phyloP scores from a whole-genome alignment of 1,140 invertebrate genomes.

The Trichonephila clavipes region DNA sequence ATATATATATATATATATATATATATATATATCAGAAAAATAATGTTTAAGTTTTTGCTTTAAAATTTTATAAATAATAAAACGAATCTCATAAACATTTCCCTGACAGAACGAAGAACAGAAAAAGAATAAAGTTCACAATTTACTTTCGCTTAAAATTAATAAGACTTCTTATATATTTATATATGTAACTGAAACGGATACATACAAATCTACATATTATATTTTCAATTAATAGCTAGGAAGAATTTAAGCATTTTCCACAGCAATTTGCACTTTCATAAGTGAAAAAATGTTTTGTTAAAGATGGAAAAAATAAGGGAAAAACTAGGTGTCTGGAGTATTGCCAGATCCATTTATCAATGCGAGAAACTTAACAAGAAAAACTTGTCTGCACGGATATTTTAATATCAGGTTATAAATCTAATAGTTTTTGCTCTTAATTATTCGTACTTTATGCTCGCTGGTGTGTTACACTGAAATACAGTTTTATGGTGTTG shows the following conservation, averaged over 20 bases:
- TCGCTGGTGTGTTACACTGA: no score
- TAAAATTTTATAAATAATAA: no score
- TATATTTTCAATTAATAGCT: constrained; percentile 38
- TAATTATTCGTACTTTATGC: no score
- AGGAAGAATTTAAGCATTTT: constrained; percentile 47
- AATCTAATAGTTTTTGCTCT: no score
- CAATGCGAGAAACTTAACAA: not conserved
- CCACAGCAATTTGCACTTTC: constrained; percentile 51
- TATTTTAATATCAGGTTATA: no score
- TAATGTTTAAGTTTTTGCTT: no score
- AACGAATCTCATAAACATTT: no score
- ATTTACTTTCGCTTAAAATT: not conserved
- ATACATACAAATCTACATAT: not conserved
- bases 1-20: no score
- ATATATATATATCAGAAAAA: no score
- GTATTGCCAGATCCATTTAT: constrained; percentile 1
- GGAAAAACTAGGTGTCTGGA: not conserved
- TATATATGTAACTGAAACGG: not conserved
- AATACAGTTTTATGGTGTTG: no score
- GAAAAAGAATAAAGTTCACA: not conserved
- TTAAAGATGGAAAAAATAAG: not conserved
- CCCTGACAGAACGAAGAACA: not conserved
- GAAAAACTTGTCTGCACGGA: no score
- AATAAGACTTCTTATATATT: not conserved
- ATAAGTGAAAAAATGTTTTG: constrained; percentile 38